Conservation (phyloP, 2,888 invertebrate genomes). For the Leucoma salicis region DNA sequence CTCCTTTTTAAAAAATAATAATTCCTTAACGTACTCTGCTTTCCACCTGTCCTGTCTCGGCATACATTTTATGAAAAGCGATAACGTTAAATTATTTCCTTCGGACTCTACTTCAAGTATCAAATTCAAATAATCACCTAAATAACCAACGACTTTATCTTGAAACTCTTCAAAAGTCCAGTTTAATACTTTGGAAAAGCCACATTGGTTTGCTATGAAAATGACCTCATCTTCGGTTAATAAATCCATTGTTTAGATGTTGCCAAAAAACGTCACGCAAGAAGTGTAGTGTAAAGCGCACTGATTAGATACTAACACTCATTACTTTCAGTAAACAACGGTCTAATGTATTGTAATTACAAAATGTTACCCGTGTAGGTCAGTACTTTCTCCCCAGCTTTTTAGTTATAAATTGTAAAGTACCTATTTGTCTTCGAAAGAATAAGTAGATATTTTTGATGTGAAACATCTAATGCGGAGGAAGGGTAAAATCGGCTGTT, state of each 20-base stretch:
- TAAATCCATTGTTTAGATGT: constrained; percentile 5
- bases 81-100: constrained; percentile 34
- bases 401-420: too few relatives aligned
- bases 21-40: constrained; percentile 54
- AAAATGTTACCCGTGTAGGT: too few relatives aligned
- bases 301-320: too few relatives aligned
- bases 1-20: constrained; percentile 61
- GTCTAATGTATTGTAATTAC: too few relatives aligned
- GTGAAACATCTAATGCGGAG: too few relatives aligned
- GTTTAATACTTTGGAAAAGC: constrained; percentile 34
- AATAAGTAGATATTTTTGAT: too few relatives aligned
- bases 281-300: too few relatives aligned
- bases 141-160: constrained; percentile 58
- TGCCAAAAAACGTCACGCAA: too few relatives aligned
- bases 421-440: too few relatives aligned
- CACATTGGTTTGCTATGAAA: constrained; percentile 43
- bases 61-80: constrained; percentile 83
- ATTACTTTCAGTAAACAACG: too few relatives aligned
- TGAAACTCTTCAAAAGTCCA: constrained; percentile 53
- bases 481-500: too few relatives aligned
- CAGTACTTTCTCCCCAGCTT: too few relatives aligned
- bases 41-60: constrained; percentile 77
- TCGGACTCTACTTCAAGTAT: constrained; percentile 39
- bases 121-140: constrained; percentile 65
- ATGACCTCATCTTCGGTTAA: constrained; percentile 41